A percentile compares a stretch with the other conserved stretches of the same genome.
Conservation (phyloP, 2,888 invertebrate species). For the Leptura quadrifasciata region DNA sequence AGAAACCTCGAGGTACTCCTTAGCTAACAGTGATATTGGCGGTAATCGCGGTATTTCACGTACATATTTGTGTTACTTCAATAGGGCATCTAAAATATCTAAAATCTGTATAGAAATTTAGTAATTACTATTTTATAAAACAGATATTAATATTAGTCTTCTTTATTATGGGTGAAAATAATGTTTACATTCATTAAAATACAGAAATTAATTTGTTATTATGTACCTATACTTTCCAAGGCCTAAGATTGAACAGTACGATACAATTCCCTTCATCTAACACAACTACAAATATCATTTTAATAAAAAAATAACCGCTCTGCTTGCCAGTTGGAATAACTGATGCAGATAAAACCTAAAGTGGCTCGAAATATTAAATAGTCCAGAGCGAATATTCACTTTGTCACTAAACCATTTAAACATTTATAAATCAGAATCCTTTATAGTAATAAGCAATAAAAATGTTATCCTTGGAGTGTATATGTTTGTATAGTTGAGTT, state of each 20-base stretch:
- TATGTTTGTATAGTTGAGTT: conserved; percentile 12
- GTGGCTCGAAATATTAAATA: conserved; percentile 20
- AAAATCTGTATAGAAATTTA: too few species aligned
- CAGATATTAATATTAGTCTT: too few species aligned
- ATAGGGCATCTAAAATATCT: too few species aligned
- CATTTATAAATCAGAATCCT: conserved; percentile 10
- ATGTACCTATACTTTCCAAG: conserved; percentile 1
- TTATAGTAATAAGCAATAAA: conserved; percentile 3
- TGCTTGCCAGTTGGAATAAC: background rate
- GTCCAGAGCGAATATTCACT: conserved; percentile 21
- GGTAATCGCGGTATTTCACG: too few species aligned
- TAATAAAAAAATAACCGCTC: background rate
- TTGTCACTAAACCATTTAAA: conserved; percentile 19
- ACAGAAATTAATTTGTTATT: background rate
- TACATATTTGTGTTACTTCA: too few species aligned
- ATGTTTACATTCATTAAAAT: conserved; percentile 5
- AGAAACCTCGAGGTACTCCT: too few species aligned
- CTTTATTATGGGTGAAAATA: background rate
- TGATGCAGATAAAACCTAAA: conserved; percentile 17
- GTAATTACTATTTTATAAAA: too few species aligned
- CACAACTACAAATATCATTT: conserved; percentile 9
- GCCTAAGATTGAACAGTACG: conserved; percentile 10
- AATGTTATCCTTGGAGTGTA: conserved; percentile 8
- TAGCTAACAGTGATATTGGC: too few species aligned
- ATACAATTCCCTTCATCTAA: conserved; percentile 5